Conservation (phyloP, 2,113 vertebrate species). For the Barbus barbus region DNA sequence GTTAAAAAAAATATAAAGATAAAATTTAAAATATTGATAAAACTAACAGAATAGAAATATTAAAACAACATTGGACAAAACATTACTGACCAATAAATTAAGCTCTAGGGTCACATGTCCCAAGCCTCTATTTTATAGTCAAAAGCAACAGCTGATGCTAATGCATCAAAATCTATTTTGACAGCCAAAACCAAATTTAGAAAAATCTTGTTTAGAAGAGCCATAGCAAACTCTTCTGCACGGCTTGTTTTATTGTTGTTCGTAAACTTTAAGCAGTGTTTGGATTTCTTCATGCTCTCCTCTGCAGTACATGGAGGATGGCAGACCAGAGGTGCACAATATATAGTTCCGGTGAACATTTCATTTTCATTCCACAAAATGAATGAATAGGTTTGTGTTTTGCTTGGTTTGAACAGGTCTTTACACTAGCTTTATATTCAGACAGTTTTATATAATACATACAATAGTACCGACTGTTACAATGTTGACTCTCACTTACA, state of each 20-base stretch:
- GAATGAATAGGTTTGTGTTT: background rate
- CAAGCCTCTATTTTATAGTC: no score
- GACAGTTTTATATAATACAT: background rate
- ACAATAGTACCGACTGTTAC: background rate
- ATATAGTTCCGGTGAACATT: background rate
- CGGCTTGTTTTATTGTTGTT: background rate
- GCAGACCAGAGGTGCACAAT: background rate
- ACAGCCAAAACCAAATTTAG: no score
- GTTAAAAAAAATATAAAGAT: no score
- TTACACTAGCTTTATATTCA: background rate
- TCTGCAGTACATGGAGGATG: background rate
- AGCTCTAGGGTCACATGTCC: background rate
- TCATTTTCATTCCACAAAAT: background rate
- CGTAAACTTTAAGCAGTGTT: no score
- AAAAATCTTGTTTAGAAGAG: background rate
- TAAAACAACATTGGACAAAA: background rate
- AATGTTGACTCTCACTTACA: slow-evolving; percentile 73
- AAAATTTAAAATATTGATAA: no score
- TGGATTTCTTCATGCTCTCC: background rate
- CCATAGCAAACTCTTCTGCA: background rate
- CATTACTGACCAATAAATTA: background rate
- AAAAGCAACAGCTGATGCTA: background rate
- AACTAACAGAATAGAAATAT: background rate
- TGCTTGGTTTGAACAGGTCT: background rate
- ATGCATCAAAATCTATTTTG: background rate